A percentile compares a stretch with the other conserved stretches of the same genome.
These are phyloP conservation scores for Caenorhabditis sp. DNA, from an alignment of 2,888 invertebrate species.

Conservation along the genomic window DNA sequence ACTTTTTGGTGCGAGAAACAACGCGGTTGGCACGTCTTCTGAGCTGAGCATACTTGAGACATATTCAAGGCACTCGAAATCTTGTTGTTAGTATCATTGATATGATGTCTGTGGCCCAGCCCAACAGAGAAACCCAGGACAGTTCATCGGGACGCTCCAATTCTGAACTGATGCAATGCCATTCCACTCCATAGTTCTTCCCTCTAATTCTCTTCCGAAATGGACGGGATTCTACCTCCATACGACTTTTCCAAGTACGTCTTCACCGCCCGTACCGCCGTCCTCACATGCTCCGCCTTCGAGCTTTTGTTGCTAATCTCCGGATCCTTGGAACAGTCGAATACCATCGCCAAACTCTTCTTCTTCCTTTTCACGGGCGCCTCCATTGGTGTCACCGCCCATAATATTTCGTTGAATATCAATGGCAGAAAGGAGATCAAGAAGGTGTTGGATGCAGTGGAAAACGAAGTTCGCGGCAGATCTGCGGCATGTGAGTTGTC, in stretches of 20 bases:
- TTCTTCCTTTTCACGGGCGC: conserved; percentile 34
- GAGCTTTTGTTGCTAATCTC: conserved; percentile 47
- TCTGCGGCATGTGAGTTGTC: conserved; percentile 30
- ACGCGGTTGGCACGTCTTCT: too few relatives aligned
- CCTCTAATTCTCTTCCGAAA: too few relatives aligned
- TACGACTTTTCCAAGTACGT: conserved; percentile 48
- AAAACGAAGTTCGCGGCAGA: conserved; percentile 42
- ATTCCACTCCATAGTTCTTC: too few relatives aligned
- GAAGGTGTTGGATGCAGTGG: conserved; percentile 19
- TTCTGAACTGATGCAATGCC: conserved; percentile 8
- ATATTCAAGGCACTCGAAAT: too few relatives aligned
- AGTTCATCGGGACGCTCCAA: conserved; percentile 7
- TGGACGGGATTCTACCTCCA: conserved; percentile 47
- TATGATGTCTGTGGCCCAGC: too few relatives aligned
- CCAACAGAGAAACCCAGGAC: background rate
- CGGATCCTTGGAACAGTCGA: conserved; percentile 44
- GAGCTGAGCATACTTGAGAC: too few relatives aligned
- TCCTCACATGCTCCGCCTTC: conserved; percentile 41
- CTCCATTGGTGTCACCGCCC: conserved; percentile 27
- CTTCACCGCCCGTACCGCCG: conserved; percentile 28
- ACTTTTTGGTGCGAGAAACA: background rate
- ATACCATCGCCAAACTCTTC: conserved; percentile 38
- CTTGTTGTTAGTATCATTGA: too few relatives aligned
- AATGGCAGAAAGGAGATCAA: conserved; percentile 58
- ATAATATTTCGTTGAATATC: conserved; percentile 38